A percentile compares a stretch with the other conserved stretches of the same genome.
Evolutionary conservation across 1,140 invertebrate species (phyloP).

Genomic region (Apis dorsata): DNA sequence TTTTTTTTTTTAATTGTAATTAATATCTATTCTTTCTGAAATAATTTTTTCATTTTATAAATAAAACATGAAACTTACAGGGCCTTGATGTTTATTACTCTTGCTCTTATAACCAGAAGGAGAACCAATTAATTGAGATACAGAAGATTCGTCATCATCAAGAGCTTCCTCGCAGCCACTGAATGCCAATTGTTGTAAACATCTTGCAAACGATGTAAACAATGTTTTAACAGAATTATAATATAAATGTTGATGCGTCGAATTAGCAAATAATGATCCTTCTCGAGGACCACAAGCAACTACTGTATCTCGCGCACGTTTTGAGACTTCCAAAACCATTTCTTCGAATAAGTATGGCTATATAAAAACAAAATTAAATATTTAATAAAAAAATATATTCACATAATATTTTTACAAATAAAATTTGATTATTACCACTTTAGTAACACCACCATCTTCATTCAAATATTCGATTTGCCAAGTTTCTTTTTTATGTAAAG

Average conservation of each 20-base stretch:
- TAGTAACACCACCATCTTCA: slow-evolving; percentile 89
- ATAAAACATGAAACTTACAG: slow-evolving; percentile 58
- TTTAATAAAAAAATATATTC: not conserved
- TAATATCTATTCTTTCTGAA: slow-evolving; percentile 1
- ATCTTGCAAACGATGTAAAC: slow-evolving; percentile 84
- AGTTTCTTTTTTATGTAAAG: slow-evolving; percentile 89
- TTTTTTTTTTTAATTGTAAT: slow-evolving; percentile 23
- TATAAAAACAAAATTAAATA: slow-evolving; percentile 54
- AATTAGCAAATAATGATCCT: slow-evolving; percentile 83
- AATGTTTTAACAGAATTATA: slow-evolving; percentile 86
- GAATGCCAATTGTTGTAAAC: slow-evolving; percentile 84
- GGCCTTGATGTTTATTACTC: slow-evolving; percentile 72
- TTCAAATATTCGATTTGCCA: slow-evolving; percentile 94
- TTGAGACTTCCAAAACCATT: slow-evolving; percentile 90
- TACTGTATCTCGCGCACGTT: slow-evolving; percentile 92
- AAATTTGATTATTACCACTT: slow-evolving; percentile 82
- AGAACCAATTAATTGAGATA: slow-evolving; percentile 84
- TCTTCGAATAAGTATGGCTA: slow-evolving; percentile 93
- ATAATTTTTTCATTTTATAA: slow-evolving; percentile 9
- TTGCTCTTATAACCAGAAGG: slow-evolving; percentile 80
- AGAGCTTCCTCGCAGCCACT: slow-evolving; percentile 82
- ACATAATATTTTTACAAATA: slow-evolving; percentile 11
- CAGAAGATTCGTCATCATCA: slow-evolving; percentile 82
- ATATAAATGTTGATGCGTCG: slow-evolving; percentile 84
- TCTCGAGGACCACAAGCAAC: slow-evolving; percentile 87